Evolutionary conservation across 2,888 invertebrate genomes (phyloP), one percentile per base, ranked within the genome.

Genomic region (Pheosia tremula): DNA sequence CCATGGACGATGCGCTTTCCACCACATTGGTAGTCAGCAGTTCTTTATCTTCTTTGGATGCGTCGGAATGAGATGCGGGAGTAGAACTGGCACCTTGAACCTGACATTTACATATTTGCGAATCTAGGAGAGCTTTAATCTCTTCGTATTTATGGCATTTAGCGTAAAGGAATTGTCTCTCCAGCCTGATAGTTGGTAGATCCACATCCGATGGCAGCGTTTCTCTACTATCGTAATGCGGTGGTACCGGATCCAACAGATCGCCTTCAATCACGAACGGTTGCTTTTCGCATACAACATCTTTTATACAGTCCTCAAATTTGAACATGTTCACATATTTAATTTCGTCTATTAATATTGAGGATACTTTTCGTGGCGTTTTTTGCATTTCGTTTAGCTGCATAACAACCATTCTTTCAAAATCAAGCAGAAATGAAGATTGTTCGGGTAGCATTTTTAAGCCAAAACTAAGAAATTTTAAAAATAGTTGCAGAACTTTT

Each of bases 361-460:
- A 75, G 38, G 80, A 58, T 39, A 60, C 64, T 4, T 70, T 69
- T 54, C 71, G 60, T 5, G 88, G 88, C n/a, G 72, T 64, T 71
- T 85, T 89, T 72, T 85, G 81, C 36, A 93, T 84, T 81, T 93
- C 92, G 70, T 89, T 89, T 57, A 93, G 68, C 72, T 93, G 93
- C 60, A 93, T 78, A 41, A 91, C 80, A 37, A 93, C 84, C 85
- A 93, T 81, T 76, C 88, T 90, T 78, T 93, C 87, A 57, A 93
- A 82, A 69, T 93, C 87, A 50, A 93, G 75, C 58, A 93, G 79
- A 77, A 93, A 93, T 3, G 85, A 82, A 13, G 87, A 75, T 78
- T 93, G 93, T 74, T 93, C 92, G 38, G 93, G 93, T 59, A 93
- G 71, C 61, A 93, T 69, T 69, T 91, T 89, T 13, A 93, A 72